phyloP scores from a whole-genome alignment of 1,140 invertebrate genomes.

The Ptiloglossa arizonensis region DNA sequence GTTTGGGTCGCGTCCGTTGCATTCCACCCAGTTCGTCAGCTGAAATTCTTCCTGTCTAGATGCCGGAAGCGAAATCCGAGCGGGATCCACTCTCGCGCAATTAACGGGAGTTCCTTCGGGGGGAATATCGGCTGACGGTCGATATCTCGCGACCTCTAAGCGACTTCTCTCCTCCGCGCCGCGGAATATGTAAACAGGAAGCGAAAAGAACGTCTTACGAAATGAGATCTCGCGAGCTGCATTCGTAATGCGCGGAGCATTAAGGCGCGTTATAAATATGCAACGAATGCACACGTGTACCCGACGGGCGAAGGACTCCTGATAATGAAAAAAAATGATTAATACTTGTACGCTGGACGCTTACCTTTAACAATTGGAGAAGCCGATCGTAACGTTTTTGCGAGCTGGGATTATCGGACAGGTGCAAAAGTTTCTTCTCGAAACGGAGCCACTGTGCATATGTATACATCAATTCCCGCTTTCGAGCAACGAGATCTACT shows the following conservation, averaged over 20 bases:
- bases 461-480: too few species aligned
- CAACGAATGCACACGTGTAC: conserved; percentile 15
- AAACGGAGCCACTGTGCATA: too few species aligned
- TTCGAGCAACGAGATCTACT: too few species aligned
- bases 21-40: conserved; percentile 33
- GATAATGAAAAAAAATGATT: conserved; percentile 28
- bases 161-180: not conserved
- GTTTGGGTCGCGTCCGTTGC: conserved; percentile 16
- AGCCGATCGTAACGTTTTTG: not conserved
- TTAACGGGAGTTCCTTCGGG: conserved; percentile 54
- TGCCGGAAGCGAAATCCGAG: conserved; percentile 64
- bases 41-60: conserved; percentile 44
- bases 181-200: not conserved
- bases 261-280: conserved; percentile 38
- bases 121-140: conserved; percentile 47
- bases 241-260: conserved; percentile 10
- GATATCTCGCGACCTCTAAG: conserved; percentile 30
- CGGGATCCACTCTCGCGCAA: conserved; percentile 46
- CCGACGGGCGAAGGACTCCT: not conserved
- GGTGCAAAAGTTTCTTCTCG: too few species aligned
- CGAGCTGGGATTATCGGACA: too few species aligned
- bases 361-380: not conserved
- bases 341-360: conserved; percentile 2
- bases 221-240: conserved; percentile 17
- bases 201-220: conserved; percentile 7